Evolutionary conservation across 2,797 vertebrate species (phyloP).

Genomic region (Psittacula echo): DNA sequence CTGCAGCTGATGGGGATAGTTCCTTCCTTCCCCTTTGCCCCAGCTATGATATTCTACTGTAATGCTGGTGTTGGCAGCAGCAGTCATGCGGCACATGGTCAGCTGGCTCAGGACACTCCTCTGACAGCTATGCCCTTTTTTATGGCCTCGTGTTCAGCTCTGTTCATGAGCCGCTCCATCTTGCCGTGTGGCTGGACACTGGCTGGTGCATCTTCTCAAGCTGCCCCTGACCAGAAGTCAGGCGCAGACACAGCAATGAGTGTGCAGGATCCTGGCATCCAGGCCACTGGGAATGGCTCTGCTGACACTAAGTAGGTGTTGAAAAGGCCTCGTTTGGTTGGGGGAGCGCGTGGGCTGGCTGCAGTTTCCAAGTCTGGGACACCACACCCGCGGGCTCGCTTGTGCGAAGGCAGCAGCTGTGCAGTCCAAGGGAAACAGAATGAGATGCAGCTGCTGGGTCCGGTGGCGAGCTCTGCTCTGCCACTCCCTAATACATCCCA

Average conservation of each 20-base stretch:
- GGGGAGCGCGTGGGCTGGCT: rapidly evolving
- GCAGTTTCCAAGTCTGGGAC: background rate
- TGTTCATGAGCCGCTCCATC: background rate
- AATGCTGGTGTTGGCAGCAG: rapidly evolving
- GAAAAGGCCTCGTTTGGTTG: constrained; percentile 7
- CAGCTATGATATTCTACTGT: rapidly evolving
- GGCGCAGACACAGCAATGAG: background rate
- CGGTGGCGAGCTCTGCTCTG: background rate
- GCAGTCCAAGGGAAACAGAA: background rate
- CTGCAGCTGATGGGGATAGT: rapidly evolving
- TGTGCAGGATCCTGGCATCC: rapidly evolving
- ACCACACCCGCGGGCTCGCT: constrained; percentile 6
- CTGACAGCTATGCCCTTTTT: background rate
- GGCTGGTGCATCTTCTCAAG: background rate
- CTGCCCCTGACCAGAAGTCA: rapidly evolving
- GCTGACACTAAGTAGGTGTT: constrained; percentile 48
- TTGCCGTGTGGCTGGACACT: rapidly evolving
- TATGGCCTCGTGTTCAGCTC: background rate
- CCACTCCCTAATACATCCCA: constrained; percentile 51
- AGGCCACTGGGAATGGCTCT: background rate
- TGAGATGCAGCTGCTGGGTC: constrained; percentile 29
- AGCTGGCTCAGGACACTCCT: background rate
- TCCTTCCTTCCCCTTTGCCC: background rate
- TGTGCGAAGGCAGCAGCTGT: background rate
- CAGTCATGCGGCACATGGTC: rapidly evolving